Evolutionary conservation across 2,113 vertebrate genomes (phyloP), one percentile per base, ranked within the genome.

Genomic region (Callipepla californica): DNA sequence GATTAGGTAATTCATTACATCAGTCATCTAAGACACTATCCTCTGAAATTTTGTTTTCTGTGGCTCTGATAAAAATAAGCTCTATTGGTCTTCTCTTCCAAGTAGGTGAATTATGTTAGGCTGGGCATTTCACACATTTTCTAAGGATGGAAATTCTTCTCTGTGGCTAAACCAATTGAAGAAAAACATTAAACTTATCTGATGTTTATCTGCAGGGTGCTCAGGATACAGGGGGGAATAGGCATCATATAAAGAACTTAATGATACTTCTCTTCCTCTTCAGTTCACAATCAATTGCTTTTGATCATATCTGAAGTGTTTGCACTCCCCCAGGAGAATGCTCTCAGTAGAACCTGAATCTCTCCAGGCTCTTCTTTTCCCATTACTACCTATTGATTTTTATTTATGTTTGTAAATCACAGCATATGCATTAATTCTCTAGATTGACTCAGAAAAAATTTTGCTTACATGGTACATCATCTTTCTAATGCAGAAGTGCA

Each of bases 321-420:
- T 97, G 92, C 74, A 32, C 40, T 91, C n/a, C 69, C 85, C 22
- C 91, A 10, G 68, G 90, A 91, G 85, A 94, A 76, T 40, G 36
- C 53, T 91, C 40, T 89, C 18, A 67, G 80, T n/a, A 78, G 74
- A 90, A 73, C 38, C 67, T 58, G 87, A 91, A 74, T 89, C 40
- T 95, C 92, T 66, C 93, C 0, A 1, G 91, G 86, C 68, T 81
- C 84, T 96, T 96, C 96, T 81, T 55, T 96, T 97, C 96, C 83
- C 89, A 95, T 90, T 96, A 97, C 61, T 86, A 84, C 61, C 67
- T 96, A 97, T 90, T 85, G 97, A 97, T 96, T 97, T 97, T 95
- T 53, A 42, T 94, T 97, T 96, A 94, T 87, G 77, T 85, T 80
- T 87, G 72, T 85, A 92, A 34, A 90, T 96, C n/a, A 18, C 59